Evolutionary conservation across 2,888 invertebrate species (phyloP).

Genomic region (Thera britannica): DNA sequence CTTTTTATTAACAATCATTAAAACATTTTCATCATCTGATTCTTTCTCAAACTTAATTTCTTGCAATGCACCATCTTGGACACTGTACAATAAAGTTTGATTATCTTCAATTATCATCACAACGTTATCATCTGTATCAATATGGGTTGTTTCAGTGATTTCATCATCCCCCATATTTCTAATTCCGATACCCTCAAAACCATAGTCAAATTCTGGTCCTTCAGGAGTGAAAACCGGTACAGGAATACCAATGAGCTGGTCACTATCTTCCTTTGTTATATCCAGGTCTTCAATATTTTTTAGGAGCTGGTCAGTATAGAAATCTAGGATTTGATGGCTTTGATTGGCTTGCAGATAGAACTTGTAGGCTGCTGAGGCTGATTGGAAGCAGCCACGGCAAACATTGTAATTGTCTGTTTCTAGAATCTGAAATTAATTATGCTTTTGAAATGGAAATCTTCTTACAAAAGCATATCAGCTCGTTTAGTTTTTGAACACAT

Average conservation of each 20-base stretch:
- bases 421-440: constrained; percentile 52
- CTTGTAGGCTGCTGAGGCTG: constrained; percentile 65
- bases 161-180: constrained; percentile 19
- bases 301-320: constrained; percentile 59
- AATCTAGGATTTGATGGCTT: constrained; percentile 61
- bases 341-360: constrained; percentile 60
- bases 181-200: constrained; percentile 52
- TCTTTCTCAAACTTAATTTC: constrained; percentile 6
- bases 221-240: constrained; percentile 51
- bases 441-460: too few species aligned
- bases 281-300: constrained; percentile 52
- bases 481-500: not conserved
- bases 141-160: not conserved
- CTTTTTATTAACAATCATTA: constrained; percentile 35
- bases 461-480: too few species aligned
- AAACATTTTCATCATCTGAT: constrained; percentile 28
- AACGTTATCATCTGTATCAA: constrained; percentile 36
- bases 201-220: constrained; percentile 52
- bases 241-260: constrained; percentile 56
- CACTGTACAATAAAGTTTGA: constrained; percentile 48
- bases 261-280: constrained; percentile 45
- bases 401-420: constrained; percentile 58
- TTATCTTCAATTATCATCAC: constrained; percentile 59
- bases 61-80: constrained; percentile 40
- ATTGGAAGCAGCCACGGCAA: constrained; percentile 64